A percentile compares a stretch with the other conserved stretches of the same genome.
Evolutionary conservation across 2,797 vertebrate genomes (phyloP).

Genomic region (Microctenopoma stevenorrisi): DNA sequence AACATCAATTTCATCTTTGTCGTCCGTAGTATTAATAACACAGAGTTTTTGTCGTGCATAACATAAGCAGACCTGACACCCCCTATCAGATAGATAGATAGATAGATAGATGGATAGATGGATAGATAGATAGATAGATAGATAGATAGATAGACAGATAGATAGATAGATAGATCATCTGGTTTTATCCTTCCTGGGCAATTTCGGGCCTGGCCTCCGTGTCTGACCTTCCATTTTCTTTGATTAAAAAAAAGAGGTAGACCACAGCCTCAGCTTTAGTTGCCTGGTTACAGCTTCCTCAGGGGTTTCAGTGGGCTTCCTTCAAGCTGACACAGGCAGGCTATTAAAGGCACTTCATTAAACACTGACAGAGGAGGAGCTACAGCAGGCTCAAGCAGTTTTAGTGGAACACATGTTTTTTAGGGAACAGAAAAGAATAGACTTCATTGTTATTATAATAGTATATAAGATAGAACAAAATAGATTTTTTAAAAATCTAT

Average conservation of each 20-base stretch:
- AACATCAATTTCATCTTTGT: constrained; percentile 5
- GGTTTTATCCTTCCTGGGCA: constrained; percentile 4
- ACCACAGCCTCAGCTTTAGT: constrained; percentile 45
- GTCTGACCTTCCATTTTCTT: constrained; percentile 54
- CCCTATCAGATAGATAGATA: too few species aligned
- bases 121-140: too few species aligned
- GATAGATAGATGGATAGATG: background rate
- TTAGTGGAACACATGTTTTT: background rate
- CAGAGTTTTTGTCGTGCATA: constrained; percentile 37
- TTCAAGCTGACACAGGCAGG: constrained; percentile 44
- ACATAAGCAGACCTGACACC: constrained; percentile 41
- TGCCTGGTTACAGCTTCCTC: constrained; percentile 72
- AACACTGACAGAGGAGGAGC: constrained; percentile 32
- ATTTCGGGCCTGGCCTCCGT: constrained; percentile 34
- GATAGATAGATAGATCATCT: constrained; percentile 13
- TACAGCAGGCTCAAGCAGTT: background rate
- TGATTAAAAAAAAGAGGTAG: constrained; percentile 36
- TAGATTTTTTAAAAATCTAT: too few species aligned
- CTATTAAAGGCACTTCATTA: constrained; percentile 60
- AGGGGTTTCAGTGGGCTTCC: constrained; percentile 49
- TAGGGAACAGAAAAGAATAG: too few species aligned
- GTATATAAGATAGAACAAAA: too few species aligned
- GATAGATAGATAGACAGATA: constrained; percentile 14
- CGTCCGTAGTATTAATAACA: constrained; percentile 20
- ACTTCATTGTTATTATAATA: too few species aligned